phyloP scores from a whole-genome alignment of 2,888 invertebrate genomes.

The Cataglyphis cursor region DNA sequence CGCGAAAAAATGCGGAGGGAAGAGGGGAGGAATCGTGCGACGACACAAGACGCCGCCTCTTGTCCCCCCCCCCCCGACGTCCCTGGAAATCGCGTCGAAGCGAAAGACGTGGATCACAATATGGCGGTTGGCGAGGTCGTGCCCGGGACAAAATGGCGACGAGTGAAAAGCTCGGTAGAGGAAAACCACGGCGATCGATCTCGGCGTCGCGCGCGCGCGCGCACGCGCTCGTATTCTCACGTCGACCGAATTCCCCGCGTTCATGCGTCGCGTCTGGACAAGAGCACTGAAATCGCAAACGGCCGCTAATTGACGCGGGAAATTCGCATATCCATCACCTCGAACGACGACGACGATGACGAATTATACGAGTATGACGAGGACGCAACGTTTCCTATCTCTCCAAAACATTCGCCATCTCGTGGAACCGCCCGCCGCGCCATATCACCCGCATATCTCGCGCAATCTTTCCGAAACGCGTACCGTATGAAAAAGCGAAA shows the following conservation, averaged over 20 bases:
- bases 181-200: constrained; percentile 64
- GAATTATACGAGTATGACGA: not conserved
- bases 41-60: constrained; percentile 57
- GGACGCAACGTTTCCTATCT: not conserved
- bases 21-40: constrained; percentile 15
- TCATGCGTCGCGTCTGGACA: constrained; percentile 70
- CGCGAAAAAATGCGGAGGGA: constrained; percentile 1
- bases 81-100: constrained; percentile 76
- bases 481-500: not conserved
- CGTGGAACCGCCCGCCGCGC: constrained; percentile 72
- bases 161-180: constrained; percentile 69
- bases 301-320: constrained; percentile 67
- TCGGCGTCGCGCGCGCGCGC: not conserved
- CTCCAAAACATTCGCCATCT: constrained; percentile 35
- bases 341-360: not conserved
- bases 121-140: constrained; percentile 84
- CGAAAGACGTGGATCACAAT: constrained; percentile 79
- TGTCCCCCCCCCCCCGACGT: constrained; percentile 55
- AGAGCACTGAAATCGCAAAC: constrained; percentile 73
- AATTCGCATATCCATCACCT: constrained; percentile 11
- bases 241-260: constrained; percentile 50
- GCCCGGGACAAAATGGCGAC: constrained; percentile 85
- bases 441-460: constrained; percentile 60
- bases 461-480: constrained; percentile 50
- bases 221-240: not conserved